Conservation (phyloP, 2,888 invertebrate species). For the Epinotia bilunana region DNA sequence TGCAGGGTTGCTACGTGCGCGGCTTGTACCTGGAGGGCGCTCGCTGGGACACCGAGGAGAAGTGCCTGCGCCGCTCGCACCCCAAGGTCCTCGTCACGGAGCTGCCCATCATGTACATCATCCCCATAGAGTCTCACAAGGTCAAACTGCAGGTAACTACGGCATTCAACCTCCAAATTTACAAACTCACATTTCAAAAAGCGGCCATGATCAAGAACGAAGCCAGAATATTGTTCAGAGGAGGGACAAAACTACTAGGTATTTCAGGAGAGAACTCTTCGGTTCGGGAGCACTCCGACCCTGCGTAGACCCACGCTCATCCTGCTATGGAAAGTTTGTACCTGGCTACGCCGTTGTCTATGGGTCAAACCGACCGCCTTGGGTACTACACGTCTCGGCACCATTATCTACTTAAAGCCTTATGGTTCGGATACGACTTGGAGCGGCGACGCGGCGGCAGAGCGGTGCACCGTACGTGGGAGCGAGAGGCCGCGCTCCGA, state of each 20-base stretch:
- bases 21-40: conserved; percentile 95
- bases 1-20: conserved; percentile 89
- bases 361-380: too few species aligned
- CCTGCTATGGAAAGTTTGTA: not conserved
- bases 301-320: too few species aligned
- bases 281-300: too few species aligned
- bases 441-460: too few species aligned
- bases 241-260: too few species aligned
- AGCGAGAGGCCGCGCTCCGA: too few species aligned
- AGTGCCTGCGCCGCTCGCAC: conserved; percentile 88
- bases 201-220: too few species aligned
- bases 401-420: not conserved
- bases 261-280: too few species aligned
- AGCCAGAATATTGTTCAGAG: too few species aligned
- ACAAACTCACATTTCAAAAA: too few species aligned
- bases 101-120: conserved; percentile 92
- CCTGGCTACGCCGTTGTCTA: too few species aligned
- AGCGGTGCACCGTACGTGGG: too few species aligned
- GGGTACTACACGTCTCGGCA: not conserved
- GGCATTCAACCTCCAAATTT: not conserved
- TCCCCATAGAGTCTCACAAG: conserved; percentile 93
- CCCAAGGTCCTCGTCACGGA: conserved; percentile 94
- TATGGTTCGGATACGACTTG: not conserved
- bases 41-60: conserved; percentile 90
- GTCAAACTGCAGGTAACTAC: conserved; percentile 90